Conservation (phyloP, 2,113 vertebrate genomes). For the Prionailurus viverrinus region DNA sequence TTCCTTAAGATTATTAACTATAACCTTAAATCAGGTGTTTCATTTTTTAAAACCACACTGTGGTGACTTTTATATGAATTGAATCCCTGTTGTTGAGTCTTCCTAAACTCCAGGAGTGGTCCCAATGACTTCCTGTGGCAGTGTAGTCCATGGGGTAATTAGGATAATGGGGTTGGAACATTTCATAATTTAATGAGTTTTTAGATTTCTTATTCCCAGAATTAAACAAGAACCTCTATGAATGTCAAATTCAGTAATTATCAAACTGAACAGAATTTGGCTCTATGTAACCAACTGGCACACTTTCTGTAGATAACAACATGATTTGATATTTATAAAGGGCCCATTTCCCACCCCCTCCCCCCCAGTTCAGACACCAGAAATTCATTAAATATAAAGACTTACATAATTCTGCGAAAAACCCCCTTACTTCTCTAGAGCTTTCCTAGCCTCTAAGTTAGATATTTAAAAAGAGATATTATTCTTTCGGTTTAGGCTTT, state of each 20-base stretch:
- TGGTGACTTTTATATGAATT: conserved; percentile 42
- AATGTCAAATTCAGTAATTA: conserved; percentile 80
- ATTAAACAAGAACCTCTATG: conserved; percentile 72
- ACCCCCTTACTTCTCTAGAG: conserved; percentile 30
- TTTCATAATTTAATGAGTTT: conserved; percentile 74
- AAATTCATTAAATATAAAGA: conserved; percentile 68
- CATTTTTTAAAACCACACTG: conserved; percentile 14
- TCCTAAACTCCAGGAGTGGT: conserved; percentile 47
- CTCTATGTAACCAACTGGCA: conserved; percentile 76
- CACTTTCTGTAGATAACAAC: conserved; percentile 61
- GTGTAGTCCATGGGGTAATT: conserved; percentile 41
- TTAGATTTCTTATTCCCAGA: conserved; percentile 73
- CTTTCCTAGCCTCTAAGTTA: conserved; percentile 57
- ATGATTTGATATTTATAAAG: conserved; percentile 74
- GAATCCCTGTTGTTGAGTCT: conserved; percentile 44
- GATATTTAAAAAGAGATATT: conserved; percentile 33
- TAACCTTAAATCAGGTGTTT: conserved; percentile 44
- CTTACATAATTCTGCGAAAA: conserved; percentile 64
- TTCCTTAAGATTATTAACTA: not conserved
- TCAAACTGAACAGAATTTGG: conserved; percentile 78
- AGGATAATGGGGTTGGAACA: conserved; percentile 61
- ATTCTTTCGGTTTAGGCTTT: conserved; percentile 1
- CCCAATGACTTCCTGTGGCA: conserved; percentile 55
- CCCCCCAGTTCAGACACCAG: conserved; percentile 40
- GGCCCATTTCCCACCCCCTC: not conserved